phyloP scores from a whole-genome alignment of 2,888 invertebrate genomes.

The Ryuthela nishihirai region DNA sequence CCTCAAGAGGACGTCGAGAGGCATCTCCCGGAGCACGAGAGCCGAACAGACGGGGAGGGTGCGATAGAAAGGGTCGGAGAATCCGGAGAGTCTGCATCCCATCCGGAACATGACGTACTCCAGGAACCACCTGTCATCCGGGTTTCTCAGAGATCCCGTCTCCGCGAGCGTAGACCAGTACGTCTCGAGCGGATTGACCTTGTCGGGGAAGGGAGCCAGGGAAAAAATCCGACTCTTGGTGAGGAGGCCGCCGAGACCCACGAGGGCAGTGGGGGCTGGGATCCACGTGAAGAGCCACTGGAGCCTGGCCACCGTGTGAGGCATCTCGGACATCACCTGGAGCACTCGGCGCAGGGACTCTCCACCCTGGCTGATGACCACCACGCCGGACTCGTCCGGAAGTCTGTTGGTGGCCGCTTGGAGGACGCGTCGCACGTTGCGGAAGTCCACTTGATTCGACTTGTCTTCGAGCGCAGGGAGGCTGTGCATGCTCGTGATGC shows the following conservation, averaged over 20 bases:
- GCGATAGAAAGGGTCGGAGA: background rate
- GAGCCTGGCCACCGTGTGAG: conserved; percentile 5
- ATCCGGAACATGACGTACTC: conserved; percentile 40
- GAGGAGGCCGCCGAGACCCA: background rate
- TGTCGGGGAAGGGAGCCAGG: conserved; percentile 26
- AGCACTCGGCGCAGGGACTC: conserved; percentile 18
- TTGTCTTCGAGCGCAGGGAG: conserved; percentile 2
- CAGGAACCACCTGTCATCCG: conserved; percentile 43
- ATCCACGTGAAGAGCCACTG: conserved; percentile 38
- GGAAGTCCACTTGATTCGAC: conserved; percentile 10
- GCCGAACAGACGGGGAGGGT: conserved; percentile 8
- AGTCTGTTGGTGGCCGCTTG: conserved; percentile 5
- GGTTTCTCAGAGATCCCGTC: conserved; percentile 35
- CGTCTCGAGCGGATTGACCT: conserved; percentile 24
- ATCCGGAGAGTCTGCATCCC: conserved; percentile 14
- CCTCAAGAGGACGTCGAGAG: conserved; percentile 25
- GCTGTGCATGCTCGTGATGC: conserved; percentile 7
- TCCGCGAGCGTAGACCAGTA: conserved; percentile 19
- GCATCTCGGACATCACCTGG: conserved; percentile 31
- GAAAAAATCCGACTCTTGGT: conserved; percentile 18
- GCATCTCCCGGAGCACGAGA: background rate
- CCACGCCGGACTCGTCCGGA: conserved; percentile 4
- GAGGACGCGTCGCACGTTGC: conserved; percentile 7
- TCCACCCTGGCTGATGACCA: conserved; percentile 8
- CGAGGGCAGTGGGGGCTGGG: conserved; percentile 9